Base-by-base conservation (phyloP, 2,113 vertebrate genomes). In the Microtus ochrogaster region DNA sequence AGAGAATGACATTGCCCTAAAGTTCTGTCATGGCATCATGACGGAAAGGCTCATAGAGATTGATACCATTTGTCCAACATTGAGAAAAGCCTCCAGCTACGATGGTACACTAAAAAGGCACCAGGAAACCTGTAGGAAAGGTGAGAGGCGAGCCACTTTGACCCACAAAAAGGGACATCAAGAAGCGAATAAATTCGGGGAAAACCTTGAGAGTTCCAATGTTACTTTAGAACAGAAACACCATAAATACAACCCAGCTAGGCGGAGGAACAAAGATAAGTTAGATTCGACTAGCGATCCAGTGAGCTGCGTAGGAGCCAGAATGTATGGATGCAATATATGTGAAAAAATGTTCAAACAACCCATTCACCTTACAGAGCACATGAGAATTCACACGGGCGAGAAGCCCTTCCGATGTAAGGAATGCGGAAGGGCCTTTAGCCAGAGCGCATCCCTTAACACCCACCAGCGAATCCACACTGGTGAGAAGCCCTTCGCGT, bases 381-480 rank as follows among this genome's bases (percentile, higher is more conserved):
- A 98, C 88, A 97, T 97, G 97, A 97, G 97, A 96, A 97, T 97
- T 72, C 98, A 98, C 72, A 98, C 97, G 90, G 97, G 97, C 8
- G 98, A 98, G 90, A 98, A 97, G 41, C 97, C 97, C 72, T 98
- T 97, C 91, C 76, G 95, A 66, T 98, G 97, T 96, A 94, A 97
- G 74, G 96, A 97, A 47, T 98, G 97, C 84, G 97, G 97, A 91
- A 96, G 97, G 66, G 97, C 97, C 63, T 98, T 98, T 52, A 98
- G 98, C 9, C 98, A 99, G 36, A 98, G 98, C 4, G 98, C 98
- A 4, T 99, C 98, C 70, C 98, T 98, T 44, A 97, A 88, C 13
- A 98, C 97, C 8, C 98, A 98, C 44, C 96, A 98, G 72, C 96
- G 98, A 86, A 98, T 97, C 77, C 98, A 98, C 49, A 98, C 98